Conservation (phyloP, 2,888 invertebrate genomes). For the Calameuta idolon region DNA sequence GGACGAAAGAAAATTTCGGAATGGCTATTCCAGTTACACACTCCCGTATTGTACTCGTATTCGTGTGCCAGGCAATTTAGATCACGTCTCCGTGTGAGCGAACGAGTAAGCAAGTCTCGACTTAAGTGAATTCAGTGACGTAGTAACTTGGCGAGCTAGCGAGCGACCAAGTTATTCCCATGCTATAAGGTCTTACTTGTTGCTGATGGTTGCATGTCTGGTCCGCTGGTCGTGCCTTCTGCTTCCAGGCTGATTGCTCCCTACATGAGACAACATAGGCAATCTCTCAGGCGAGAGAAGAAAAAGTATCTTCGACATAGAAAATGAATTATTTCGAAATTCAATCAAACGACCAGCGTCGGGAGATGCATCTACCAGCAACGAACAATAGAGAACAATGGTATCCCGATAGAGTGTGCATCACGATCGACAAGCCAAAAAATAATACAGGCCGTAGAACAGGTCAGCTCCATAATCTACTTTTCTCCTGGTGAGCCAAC, state of each 20-base stretch:
- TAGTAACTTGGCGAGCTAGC: conserved; percentile 29
- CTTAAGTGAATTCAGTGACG: conserved; percentile 40
- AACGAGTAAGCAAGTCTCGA: conserved; percentile 26
- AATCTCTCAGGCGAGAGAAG: not conserved
- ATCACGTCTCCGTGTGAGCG: conserved; percentile 27
- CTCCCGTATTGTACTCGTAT: conserved; percentile 16
- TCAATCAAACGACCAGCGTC: not conserved
- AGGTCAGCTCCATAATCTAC: not conserved
- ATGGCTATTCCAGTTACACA: not conserved
- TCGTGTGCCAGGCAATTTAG: conserved; percentile 32
- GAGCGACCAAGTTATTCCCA: conserved; percentile 39
- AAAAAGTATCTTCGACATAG: not conserved
- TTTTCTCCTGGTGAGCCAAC: not conserved
- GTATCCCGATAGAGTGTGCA: not conserved
- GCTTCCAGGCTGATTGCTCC: conserved; percentile 53
- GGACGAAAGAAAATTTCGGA: not conserved
- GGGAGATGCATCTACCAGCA: not conserved
- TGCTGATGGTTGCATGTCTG: conserved; percentile 64
- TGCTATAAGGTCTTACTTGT: conserved; percentile 60
- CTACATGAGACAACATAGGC: conserved; percentile 1
- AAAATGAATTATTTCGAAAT: not conserved
- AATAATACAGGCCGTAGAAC: not conserved
- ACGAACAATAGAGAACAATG: not conserved
- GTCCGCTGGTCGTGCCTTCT: conserved; percentile 48
- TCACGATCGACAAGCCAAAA: not conserved